Conservation (phyloP, 1,140 invertebrate species). For the Acyrthosiphon pisum region DNA sequence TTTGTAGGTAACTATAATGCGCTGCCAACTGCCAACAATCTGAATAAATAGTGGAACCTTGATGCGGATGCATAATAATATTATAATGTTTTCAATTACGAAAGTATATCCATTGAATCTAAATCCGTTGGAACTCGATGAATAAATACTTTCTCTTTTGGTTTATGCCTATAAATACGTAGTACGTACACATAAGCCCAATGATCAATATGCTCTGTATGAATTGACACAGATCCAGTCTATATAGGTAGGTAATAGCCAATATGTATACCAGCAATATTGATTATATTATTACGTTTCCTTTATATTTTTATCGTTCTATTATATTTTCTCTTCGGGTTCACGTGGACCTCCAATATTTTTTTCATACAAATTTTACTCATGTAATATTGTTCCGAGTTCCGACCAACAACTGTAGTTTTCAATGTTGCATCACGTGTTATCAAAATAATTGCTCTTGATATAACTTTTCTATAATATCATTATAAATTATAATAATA, state of each 20-base stretch:
- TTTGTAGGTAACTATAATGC: not conserved
- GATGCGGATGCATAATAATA: not conserved
- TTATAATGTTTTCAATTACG: not conserved
- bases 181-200: not conserved
- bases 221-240: not conserved
- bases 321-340: no score
- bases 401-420: not conserved
- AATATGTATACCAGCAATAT: not conserved
- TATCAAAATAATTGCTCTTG: no score
- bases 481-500: no score
- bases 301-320: not conserved
- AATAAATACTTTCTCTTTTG: not conserved
- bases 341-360: not conserved
- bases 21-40: not conserved
- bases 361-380: not conserved
- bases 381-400: no score
- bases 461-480: no score
- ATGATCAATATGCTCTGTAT: no score
- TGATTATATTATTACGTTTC: not conserved
- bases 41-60: not conserved
- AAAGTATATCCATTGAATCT: not conserved
- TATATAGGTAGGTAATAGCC: not conserved
- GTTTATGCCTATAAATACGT: not conserved
- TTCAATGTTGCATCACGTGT: not conserved
- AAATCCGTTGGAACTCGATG: not conserved